These are phyloP conservation scores for Prostheceraeus crozeri DNA, from an alignment of 2,888 invertebrate genomes.

Conservation along the genomic window DNA sequence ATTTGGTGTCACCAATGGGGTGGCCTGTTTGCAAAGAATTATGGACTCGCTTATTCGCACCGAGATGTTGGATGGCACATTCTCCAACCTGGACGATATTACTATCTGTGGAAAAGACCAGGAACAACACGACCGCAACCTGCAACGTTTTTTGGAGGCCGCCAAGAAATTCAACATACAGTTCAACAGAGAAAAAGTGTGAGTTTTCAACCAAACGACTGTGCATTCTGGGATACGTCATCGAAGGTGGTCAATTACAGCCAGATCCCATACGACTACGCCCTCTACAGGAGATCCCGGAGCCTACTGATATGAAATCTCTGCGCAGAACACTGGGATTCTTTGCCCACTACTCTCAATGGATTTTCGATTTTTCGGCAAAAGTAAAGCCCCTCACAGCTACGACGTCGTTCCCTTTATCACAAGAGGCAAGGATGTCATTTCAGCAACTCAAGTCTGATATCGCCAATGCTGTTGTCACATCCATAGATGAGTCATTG, in stretches of 20 bases:
- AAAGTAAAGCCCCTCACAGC: neutral
- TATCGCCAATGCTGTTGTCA: neutral
- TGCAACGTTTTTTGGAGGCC: neutral
- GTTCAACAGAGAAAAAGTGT: constrained; percentile 12
- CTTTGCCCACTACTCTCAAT: constrained; percentile 2
- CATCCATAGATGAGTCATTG: neutral
- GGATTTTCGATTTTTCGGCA: constrained; percentile 23
- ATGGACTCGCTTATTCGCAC: constrained; percentile 8
- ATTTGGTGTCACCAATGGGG: constrained; percentile 29
- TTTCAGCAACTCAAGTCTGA: constrained; percentile 11
- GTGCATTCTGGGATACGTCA: constrained; percentile 18
- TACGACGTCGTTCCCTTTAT: constrained; percentile 1
- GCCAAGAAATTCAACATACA: neutral
- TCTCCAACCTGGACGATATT: constrained; percentile 6
- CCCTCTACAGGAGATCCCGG: neutral
- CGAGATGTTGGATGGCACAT: neutral
- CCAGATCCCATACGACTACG: neutral
- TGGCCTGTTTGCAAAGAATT: constrained; percentile 21
- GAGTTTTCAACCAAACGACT: neutral
- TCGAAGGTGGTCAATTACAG: constrained; percentile 2
- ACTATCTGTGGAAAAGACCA: constrained; percentile 22
- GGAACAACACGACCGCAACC: constrained; percentile 4
- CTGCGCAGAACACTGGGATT: constrained; percentile 2
- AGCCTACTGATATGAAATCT: neutral
- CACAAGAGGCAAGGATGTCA: neutral